Evolutionary conservation across 2,888 invertebrate genomes (phyloP).

Genomic region (Eupithecia pulchellata): DNA sequence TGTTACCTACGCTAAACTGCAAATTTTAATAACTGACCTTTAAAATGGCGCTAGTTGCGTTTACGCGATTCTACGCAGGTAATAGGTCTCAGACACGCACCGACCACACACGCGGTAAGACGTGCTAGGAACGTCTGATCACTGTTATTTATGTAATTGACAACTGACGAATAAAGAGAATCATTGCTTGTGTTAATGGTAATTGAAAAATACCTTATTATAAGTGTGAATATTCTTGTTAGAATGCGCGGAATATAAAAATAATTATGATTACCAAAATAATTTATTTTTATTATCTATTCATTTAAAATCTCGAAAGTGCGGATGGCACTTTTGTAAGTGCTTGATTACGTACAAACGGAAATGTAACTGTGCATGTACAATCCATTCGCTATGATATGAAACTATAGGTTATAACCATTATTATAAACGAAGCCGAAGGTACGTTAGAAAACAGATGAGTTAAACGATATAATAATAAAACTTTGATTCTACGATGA

Average conservation of each 20-base stretch:
- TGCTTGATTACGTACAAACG: background rate
- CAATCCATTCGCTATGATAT: background rate
- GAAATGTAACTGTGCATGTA: background rate
- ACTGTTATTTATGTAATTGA: slow-evolving; percentile 69
- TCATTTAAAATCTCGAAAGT: background rate
- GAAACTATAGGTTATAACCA: background rate
- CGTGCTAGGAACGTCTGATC: slow-evolving; percentile 61
- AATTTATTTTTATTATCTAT: background rate
- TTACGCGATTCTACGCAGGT: slow-evolving; percentile 44
- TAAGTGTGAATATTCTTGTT: background rate
- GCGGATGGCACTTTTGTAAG: background rate
- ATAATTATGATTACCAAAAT: background rate
- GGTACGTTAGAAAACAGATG: background rate
- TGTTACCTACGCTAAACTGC: slow-evolving; percentile 30
- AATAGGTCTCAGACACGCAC: slow-evolving; percentile 74
- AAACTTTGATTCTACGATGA: slow-evolving; percentile 23
- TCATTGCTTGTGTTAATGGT: background rate
- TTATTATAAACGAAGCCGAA: background rate
- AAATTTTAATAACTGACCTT: slow-evolving; percentile 55
- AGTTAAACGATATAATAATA: background rate
- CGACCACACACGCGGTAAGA: slow-evolving; percentile 70
- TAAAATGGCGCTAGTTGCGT: slow-evolving; percentile 61
- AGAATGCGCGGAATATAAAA: background rate
- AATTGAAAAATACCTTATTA: background rate
- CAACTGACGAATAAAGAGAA: slow-evolving; percentile 40